Evolutionary conservation across 2,797 vertebrate species (phyloP), one percentile per base, ranked within the genome.

Genomic region (Eptatretus atami): DNA sequence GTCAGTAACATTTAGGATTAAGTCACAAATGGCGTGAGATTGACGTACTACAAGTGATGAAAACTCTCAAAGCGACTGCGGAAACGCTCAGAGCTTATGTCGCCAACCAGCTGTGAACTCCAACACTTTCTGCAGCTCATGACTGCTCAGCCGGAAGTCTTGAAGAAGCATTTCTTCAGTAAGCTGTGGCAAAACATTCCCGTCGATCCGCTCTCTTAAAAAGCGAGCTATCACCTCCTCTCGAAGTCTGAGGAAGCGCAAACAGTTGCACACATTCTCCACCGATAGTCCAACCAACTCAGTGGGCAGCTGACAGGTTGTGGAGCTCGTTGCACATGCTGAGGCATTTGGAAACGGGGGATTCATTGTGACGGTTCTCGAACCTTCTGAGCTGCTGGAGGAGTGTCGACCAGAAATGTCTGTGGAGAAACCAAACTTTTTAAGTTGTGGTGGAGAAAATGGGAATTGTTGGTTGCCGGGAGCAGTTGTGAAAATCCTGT

Each of bases 61-160:
- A 44, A 44, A 44, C 31, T 3, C 31, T 8, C 4, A 44, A 44
- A 44, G 31, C 31, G 4, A 44, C 31, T 44, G 31, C 31, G 31
- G 31, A 5, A 44, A 44, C 3, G 4, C 57, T 67, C 75, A 83
- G 68, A 98, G 88, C 70, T 98, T 95, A 71, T 87, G 88, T 70
- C 90, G 77, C 90, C 90, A 98, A 68, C 90, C 90, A 73, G 94
- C 90, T 74, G 95, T 93, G 72, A 98, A 95, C 75, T 95, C 88
- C 74, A 84, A 83, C 78, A 94, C 87, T 77, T 98, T 98, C 73
- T 88, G 95, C 70, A 94, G 86, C 68, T 98, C 88, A 63, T 95
- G 82, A 70, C 87, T 86, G 73, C 84, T 90, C 73, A 98, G 80
- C 68, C 69, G 83, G 73, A 98, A 98, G 71, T 98, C 90, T 5